phyloP scores from a whole-genome alignment of 2,888 invertebrate genomes.

The Arge pagana region DNA sequence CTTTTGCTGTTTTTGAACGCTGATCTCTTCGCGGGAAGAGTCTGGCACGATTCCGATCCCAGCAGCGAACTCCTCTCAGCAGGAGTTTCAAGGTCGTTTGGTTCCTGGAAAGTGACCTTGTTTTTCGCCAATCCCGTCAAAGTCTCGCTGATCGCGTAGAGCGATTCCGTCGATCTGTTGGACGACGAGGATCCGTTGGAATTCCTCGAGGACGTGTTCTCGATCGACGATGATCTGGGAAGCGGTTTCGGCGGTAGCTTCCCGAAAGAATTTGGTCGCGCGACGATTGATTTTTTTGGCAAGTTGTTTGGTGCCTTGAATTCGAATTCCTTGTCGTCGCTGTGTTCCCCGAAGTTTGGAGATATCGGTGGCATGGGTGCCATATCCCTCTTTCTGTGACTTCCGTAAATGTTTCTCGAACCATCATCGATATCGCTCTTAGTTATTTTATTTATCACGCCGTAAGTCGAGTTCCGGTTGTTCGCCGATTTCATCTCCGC shows the following conservation, averaged over 20 bases:
- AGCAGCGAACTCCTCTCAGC: neutral
- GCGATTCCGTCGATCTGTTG: constrained; percentile 48
- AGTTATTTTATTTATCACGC: constrained; percentile 43
- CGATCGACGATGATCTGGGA: constrained; percentile 49
- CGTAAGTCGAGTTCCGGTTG: constrained; percentile 38
- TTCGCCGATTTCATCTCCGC: constrained; percentile 40
- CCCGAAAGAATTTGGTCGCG: constrained; percentile 41
- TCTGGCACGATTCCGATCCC: neutral
- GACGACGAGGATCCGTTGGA: constrained; percentile 50
- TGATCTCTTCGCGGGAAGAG: constrained; percentile 9
- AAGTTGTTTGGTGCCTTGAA: constrained; percentile 27
- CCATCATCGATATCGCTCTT: constrained; percentile 29
- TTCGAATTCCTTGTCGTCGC: constrained; percentile 28
- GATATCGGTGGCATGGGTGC: constrained; percentile 51
- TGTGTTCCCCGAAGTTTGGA: constrained; percentile 39
- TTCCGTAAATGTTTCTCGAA: constrained; percentile 32
- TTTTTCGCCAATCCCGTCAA: constrained; percentile 30
- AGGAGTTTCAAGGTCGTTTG: neutral
- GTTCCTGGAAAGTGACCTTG: constrained; percentile 19
- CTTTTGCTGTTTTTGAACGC: constrained; percentile 7
- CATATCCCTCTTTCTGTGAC: constrained; percentile 44
- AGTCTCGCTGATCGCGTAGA: constrained; percentile 47
- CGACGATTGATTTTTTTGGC: neutral
- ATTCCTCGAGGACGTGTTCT: constrained; percentile 41
- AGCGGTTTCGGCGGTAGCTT: constrained; percentile 44